Base-by-base conservation (phyloP, 2,888 invertebrate species). In the Hypolimnas misippus region DNA sequence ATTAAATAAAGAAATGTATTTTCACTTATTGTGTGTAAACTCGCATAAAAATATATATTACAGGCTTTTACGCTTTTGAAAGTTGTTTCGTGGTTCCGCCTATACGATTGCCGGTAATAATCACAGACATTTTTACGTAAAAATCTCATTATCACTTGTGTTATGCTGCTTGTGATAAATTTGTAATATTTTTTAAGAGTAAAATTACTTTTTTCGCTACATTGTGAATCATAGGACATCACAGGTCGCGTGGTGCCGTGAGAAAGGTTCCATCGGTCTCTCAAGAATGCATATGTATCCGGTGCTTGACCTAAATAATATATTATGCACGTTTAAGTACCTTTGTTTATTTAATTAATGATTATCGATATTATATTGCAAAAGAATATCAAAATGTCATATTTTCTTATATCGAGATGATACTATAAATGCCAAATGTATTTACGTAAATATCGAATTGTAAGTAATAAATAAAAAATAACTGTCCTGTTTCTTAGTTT, bases 251-350 rank as follows among this genome's bases (percentile, higher is more conserved):
- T 71, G 63, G 70, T 67, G 70, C 69, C 77, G 78, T 78, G 80
- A 77, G 81, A 77, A 77, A 74, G 70, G 70, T 63, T 72, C 68
- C 70, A 73, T 73, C 69, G 72, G 69, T 74, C 73, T 73, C 75
- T 71, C 61, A 73, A 76, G 77, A 78, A 81, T 83, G 78, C 75
- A 63, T 70, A 68, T 71, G 68, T 76, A 80, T 83, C 83, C 83
- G 82, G 78, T 74, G 68, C 70, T 68, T 71, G 74, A 73, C 73
- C 75, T 70, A 70, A 72, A 73, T 72, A 66, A 70, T 66, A 64
- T 67, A 46, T 46, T 46, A 57, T 69, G 60, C 65, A 70, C 67
- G 66, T 63, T 68, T 67, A 61, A 57, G 42, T 50, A 66, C 49
- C 38, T 53, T 58, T 66, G 53, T 55, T 35, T 57, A 58, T 66